Conservation (phyloP, 2,888 invertebrate species). For the Tinea trinotella region DNA sequence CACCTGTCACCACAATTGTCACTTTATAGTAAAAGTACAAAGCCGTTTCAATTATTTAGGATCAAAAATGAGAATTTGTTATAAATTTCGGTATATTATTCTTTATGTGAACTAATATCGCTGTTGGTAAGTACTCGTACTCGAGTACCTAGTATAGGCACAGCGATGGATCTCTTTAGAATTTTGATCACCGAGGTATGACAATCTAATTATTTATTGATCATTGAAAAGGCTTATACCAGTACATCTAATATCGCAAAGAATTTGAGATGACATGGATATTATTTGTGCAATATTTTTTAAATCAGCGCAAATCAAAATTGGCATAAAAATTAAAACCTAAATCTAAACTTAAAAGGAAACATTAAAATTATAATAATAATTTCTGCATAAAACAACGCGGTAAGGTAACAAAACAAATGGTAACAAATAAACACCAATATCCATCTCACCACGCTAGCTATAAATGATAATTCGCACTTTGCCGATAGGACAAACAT, state of each 20-base stretch:
- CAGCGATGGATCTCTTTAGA: too few relatives aligned
- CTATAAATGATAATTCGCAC: conserved; percentile 14
- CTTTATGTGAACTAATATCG: too few relatives aligned
- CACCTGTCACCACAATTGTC: background rate
- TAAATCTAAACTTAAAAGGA: background rate
- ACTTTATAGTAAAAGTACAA: background rate
- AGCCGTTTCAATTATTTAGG: background rate
- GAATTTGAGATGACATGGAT: conserved; percentile 1
- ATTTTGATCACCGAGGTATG: too few relatives aligned
- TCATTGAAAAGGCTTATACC: background rate
- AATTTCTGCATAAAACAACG: background rate
- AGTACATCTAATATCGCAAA: conserved; percentile 2
- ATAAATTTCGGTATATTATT: too few relatives aligned
- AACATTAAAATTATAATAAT: background rate
- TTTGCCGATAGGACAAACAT: conserved; percentile 11
- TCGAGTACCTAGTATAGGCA: too few relatives aligned
- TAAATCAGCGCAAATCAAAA: background rate
- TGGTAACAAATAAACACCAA: conserved; percentile 6
- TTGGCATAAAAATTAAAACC: background rate
- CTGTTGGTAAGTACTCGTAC: too few relatives aligned
- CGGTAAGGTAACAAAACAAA: conserved; percentile 1
- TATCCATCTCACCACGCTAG: conserved; percentile 13
- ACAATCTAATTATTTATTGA: too few relatives aligned
- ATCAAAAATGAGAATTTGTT: too few relatives aligned
- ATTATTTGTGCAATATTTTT: background rate